Base-by-base conservation (phyloP, 2,797 vertebrate species). In the Phrynocephalus vlangalii region DNA sequence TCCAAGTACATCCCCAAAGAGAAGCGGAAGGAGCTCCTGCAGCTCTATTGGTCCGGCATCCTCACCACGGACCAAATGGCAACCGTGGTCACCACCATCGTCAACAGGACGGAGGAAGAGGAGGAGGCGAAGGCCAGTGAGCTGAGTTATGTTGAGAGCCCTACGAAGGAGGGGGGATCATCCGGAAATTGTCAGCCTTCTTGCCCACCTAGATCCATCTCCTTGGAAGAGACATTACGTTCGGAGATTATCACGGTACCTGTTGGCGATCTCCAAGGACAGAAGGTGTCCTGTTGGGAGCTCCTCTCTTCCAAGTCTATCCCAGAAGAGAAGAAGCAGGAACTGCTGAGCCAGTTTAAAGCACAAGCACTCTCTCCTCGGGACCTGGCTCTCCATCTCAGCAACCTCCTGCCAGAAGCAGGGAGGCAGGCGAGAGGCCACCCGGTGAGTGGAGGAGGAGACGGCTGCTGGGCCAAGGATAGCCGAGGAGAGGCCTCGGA, bases 241-340 rank as follows among this genome's bases (percentile, higher is more conserved):
- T 86, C 94, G 0, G 96, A 97, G 87, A 97, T 94, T 91, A 97
- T 98, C 79, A 95, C 96, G n/a, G 96, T 98, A 38, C 95, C 90
- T 1, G 18, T 68, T 0, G 95, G 91, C 1, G 97, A 95, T 33
- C 97, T 96, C 90, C 96, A 92, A 81, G 96, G 94, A 72, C 97
- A 92, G 89, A 91, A 89, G 72, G 95, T 97, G 81, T 97, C 98
- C 0, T 95, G 98, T 22, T 98, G 98, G 98, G 98, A 98, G 73
- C 96, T 98, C 1, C 73, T 96, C 16, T 95, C 96, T 0, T 97
- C 98, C 0, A 96, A 97, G 44, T 98, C 98, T 90, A 97, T 98
- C 6, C 95, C 92, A 88, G 30, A 95, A 82, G 92, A 97, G 1
- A 90, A 95, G 60, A 92, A 96, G 3, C 95, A 97, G 56, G 95